Evolutionary conservation across 2,797 vertebrate genomes (phyloP), one percentile per base, ranked within the genome.

Genomic region (Hemibagrus guttatus): DNA sequence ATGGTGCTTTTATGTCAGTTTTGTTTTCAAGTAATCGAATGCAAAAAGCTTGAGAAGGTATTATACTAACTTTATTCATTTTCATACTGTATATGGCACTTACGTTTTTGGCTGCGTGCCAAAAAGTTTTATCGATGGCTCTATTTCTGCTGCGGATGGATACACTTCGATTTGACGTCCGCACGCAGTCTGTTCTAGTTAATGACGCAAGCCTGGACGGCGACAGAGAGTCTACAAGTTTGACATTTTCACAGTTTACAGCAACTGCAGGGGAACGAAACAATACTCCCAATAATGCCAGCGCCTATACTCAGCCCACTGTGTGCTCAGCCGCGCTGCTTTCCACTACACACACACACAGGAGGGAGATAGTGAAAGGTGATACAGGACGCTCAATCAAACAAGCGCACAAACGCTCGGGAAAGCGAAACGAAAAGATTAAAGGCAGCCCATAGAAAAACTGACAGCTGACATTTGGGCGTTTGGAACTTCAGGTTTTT

Each of bases 191-290:
- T 93, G 91, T 95, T 96, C 95, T 94, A 94, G 95, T 94, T 95
- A 95, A 95, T 96, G 96, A 96, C 96, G 96, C 95, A 96, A 95
- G 92, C 93, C 93, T 89, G 91, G 86, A 94, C 96, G 96, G 96
- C 96, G 96, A 96, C 96, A 96, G 92, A 78, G 90, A 95, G 96
- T 96, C 96, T 96, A 94, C 94, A 95, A 96, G 94, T 96, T 96
- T 96, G 95, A 96, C 96, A 96, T 96, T 95, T 96, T 95, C 95
- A 92, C 94, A 95, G 95, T 96, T 95, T 95, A 96, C 95, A 95
- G 93, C 95, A 95, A 96, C 95, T 96, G 95, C 95, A 92, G 94
- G 92, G 90, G 92, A 93, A 93, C 93, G 89, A 92, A 95, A 95
- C 95, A 92, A 93, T 93, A 92, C 93, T 92, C 90, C 90, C 82